Conservation (phyloP, 2,888 invertebrate genomes). For the Oxyteleia sp. region DNA sequence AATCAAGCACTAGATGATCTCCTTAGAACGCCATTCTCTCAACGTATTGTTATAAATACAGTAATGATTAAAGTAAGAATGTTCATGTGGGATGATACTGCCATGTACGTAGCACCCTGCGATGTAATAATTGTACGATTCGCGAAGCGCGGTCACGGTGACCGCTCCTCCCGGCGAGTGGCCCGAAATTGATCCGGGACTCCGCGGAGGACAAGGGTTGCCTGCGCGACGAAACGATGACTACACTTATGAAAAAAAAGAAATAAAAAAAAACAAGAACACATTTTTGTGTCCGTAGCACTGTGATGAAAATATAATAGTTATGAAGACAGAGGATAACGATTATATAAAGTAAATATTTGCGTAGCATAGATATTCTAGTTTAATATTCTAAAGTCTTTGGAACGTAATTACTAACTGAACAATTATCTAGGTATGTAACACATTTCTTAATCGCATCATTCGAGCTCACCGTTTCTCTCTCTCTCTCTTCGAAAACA, state of each 20-base stretch:
- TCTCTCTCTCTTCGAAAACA: conserved; percentile 36
- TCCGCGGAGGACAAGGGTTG: neutral
- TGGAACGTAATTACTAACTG: conserved; percentile 81
- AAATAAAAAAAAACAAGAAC: conserved; percentile 78
- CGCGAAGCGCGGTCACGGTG: neutral
- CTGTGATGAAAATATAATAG: conserved; percentile 87
- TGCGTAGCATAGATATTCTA: conserved; percentile 82
- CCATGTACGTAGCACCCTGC: conserved; percentile 85
- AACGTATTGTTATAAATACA: conserved; percentile 83
- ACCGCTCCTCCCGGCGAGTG: no score
- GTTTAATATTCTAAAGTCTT: conserved; percentile 84
- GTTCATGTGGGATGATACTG: conserved; percentile 85
- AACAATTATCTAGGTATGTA: conserved; percentile 74
- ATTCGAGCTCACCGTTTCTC: conserved; percentile 76
- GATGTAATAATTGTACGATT: conserved; percentile 66
- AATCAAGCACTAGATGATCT: conserved; percentile 79
- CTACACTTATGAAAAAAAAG: conserved; percentile 61
- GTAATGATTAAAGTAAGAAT: conserved; percentile 82
- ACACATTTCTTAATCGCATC: conserved; percentile 74
- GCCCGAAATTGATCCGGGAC: no score
- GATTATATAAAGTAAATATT: conserved; percentile 62
- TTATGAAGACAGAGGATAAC: conserved; percentile 48
- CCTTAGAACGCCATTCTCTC: conserved; percentile 82
- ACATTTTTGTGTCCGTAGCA: conserved; percentile 88
- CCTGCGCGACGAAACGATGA: conserved; percentile 53